Conservation (phyloP, 1,140 invertebrate species). For the Cataglyphis hispanica region DNA sequence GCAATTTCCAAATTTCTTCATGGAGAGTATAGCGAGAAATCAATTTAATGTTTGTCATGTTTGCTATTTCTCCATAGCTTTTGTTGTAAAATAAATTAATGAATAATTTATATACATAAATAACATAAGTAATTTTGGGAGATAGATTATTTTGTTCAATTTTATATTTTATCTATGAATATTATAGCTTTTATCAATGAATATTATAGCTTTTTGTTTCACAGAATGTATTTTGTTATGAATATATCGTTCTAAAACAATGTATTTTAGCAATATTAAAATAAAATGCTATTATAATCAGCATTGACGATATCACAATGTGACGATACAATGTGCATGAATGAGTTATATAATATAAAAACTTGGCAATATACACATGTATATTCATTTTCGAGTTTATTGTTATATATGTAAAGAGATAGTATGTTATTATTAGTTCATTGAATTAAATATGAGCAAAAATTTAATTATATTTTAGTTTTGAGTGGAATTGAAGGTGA, state of each 20-base stretch:
- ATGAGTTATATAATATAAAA: conserved; percentile 12
- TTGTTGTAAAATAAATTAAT: conserved; percentile 29
- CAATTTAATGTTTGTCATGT: not conserved
- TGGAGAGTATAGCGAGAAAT: not conserved
- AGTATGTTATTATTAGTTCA: not conserved
- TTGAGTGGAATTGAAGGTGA: conserved; percentile 29
- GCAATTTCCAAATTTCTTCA: conserved; percentile 38
- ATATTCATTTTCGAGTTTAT: conserved; percentile 14
- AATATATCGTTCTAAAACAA: conserved; percentile 19
- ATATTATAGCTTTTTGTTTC: conserved; percentile 18
- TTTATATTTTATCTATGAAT: conserved; percentile 1
- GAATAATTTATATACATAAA: conserved; percentile 15
- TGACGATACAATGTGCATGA: not conserved
- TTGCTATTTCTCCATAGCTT: conserved; percentile 24
- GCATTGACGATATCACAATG: not conserved
- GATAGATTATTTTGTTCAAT: conserved; percentile 11
- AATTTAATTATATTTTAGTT: conserved; percentile 37
- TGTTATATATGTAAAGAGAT: not conserved
- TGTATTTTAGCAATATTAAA: conserved; percentile 35
- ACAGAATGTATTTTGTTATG: not conserved
- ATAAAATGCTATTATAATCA: conserved; percentile 28
- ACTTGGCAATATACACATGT: conserved; percentile 37
- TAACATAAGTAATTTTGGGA: conserved; percentile 4
- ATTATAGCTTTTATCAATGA: too few species aligned
- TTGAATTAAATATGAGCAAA: conserved; percentile 19